phyloP scores from a whole-genome alignment of 2,797 vertebrate genomes.

The Oreochromis grahami region DNA sequence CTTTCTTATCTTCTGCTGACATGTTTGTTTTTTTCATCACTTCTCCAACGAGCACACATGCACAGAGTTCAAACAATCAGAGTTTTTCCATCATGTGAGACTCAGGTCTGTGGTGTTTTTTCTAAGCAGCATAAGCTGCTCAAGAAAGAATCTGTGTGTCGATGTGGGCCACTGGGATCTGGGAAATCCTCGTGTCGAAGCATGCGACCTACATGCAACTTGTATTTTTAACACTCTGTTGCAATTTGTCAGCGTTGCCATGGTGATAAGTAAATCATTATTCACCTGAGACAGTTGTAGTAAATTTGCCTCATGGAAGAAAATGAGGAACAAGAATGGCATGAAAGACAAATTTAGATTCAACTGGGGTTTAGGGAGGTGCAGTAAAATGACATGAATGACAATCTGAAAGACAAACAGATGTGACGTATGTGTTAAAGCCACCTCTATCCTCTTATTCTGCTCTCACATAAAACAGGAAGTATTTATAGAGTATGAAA shows the following conservation, averaged over 20 bases:
- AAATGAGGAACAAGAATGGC: background rate
- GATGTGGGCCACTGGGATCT: background rate
- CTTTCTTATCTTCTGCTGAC: background rate
- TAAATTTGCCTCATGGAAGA: background rate
- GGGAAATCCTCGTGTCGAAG: background rate
- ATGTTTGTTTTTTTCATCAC: background rate
- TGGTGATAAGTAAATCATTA: background rate
- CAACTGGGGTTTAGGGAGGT: background rate
- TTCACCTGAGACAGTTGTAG: background rate
- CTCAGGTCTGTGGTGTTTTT: background rate
- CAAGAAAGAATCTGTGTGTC: background rate
- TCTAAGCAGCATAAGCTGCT: background rate
- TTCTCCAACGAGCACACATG: background rate
- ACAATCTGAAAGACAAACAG: background rate
- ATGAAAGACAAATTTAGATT: background rate
- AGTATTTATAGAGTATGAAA: background rate
- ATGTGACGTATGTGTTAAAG: background rate
- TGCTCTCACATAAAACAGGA: background rate
- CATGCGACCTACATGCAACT: background rate
- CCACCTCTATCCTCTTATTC: background rate
- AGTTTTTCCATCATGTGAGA: background rate
- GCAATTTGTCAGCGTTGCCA: background rate
- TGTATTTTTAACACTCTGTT: background rate
- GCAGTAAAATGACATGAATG: background rate
- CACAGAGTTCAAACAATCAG: background rate